Percentiles rank a stretch among this genome's conserved stretches.
phyloP scores from a whole-genome alignment of 1,140 invertebrate species.

The Trichomalopsis sarcophagae region DNA sequence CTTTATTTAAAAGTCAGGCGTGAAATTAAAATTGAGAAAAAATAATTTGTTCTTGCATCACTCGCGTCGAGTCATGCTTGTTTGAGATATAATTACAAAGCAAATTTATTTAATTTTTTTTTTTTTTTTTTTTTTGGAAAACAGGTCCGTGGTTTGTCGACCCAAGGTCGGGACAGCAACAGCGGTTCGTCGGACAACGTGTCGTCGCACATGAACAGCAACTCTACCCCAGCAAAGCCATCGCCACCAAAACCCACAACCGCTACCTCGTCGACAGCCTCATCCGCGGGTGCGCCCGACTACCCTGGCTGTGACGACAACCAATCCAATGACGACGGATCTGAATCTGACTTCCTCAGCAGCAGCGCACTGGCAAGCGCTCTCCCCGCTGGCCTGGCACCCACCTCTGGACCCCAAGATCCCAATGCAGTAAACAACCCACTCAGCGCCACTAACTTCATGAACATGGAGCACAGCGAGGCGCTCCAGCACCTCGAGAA shows the following conservation, averaged over 20 bases:
- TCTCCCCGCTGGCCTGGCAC: constrained; percentile 59
- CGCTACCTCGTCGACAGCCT: constrained; percentile 47
- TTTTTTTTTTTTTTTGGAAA: not conserved
- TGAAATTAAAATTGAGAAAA: not conserved
- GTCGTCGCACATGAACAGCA: constrained; percentile 48
- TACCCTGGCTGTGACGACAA: constrained; percentile 59
- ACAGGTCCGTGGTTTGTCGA: constrained; percentile 63
- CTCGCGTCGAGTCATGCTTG: not conserved
- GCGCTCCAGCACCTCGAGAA: constrained; percentile 72
- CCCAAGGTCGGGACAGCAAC: constrained; percentile 65
- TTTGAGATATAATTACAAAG: not conserved
- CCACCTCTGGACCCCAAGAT: constrained; percentile 47
- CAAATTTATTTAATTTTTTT: not conserved
- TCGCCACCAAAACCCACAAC: constrained; percentile 46
- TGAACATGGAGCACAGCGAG: constrained; percentile 72
- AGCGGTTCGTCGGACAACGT: constrained; percentile 57
- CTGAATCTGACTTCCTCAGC: constrained; percentile 57
- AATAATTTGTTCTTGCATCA: not conserved
- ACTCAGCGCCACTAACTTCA: constrained; percentile 63
- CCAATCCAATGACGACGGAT: constrained; percentile 59
- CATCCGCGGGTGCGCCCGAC: constrained; percentile 50
- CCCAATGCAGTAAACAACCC: constrained; percentile 49
- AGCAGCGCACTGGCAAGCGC: constrained; percentile 62
- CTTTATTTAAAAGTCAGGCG: not conserved
- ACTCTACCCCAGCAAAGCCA: constrained; percentile 37